These are phyloP conservation scores for Ashinkailepas kermadecensis DNA, from an alignment of 2,888 invertebrate species.

Conservation along the genomic window DNA sequence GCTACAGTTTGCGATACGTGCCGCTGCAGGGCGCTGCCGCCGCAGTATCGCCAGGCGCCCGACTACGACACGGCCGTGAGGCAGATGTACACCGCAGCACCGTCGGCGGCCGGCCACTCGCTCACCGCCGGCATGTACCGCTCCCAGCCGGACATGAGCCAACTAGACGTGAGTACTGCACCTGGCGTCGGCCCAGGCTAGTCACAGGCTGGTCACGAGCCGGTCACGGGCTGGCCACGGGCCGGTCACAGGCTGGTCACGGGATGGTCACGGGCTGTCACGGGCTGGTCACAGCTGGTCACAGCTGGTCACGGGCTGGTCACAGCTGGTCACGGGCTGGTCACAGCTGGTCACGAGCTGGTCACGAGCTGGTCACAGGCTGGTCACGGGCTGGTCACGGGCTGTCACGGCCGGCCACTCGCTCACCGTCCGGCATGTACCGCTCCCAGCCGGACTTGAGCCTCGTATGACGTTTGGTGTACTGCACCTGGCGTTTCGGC, in stretches of 20 bases:
- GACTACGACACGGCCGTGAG: slow-evolving; percentile 91
- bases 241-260: too few species aligned
- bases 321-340: too few species aligned
- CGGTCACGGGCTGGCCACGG: not conserved
- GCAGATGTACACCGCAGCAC: slow-evolving; percentile 51
- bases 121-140: slow-evolving; percentile 30
- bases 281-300: not conserved
- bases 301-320: too few species aligned
- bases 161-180: not conserved
- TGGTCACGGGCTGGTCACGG: too few species aligned
- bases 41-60: slow-evolving; percentile 64
- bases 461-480: too few species aligned
- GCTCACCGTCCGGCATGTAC: too few species aligned
- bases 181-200: not conserved
- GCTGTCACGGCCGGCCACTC: too few species aligned
- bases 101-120: slow-evolving; percentile 46
- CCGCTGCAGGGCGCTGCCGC: slow-evolving; percentile 31
- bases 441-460: too few species aligned
- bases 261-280: not conserved
- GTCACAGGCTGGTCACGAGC: not conserved
- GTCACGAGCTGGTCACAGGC: too few species aligned
- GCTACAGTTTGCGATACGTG: not conserved
- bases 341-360: too few species aligned
- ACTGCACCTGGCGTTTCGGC: too few species aligned
- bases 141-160: slow-evolving; percentile 33